Evolutionary conservation across 1,140 invertebrate genomes (phyloP), one percentile per base, ranked within the genome.

Genomic region (Philotrypesis tridentata): DNA sequence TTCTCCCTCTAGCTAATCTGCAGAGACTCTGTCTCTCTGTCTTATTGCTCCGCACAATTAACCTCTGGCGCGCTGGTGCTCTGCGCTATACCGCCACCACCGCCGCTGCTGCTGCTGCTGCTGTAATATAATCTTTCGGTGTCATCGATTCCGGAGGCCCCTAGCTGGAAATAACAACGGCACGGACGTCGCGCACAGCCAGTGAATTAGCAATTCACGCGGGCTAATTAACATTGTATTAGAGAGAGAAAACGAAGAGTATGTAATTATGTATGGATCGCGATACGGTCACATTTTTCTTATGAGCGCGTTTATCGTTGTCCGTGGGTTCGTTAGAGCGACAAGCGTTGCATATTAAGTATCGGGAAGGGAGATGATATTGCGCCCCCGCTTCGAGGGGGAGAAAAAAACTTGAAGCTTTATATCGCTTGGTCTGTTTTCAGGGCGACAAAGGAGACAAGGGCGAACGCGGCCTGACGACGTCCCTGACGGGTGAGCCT

Each of bases 381-480:
- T n/a, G n/a, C n/a, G n/a, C n/a, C n/a, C n/a, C n/a, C n/a, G n/a
- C n/a, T n/a, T n/a, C n/a, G n/a, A n/a, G n/a, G n/a, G n/a, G n/a
- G n/a, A n/a, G n/a, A 37, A 37, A 37, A 5, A 5, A 60, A 60
- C 5, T 6, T 60, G 55, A 60, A 65, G 70, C 61, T 27, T 9
- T 8, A 17, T 72, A 33, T n/a, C 43, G 0, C 9, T 78, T 63
- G 2, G 11, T 55, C 4, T 74, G 82, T 84, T 77, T 43, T 72
- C 93, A 98, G 97, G 97, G 97, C 81, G 96, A 97, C 86, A 95
- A 95, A 89, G 97, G 97, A 73, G 96, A 97, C 88, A 98, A 97
- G 89, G 97, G 97, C 83, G 97, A 98, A 88, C 94, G 96, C 86
- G 97, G 97, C 71, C 93, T 97, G 84, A 98, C 97, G 83, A 97